phyloP scores from a whole-genome alignment of 2,113 vertebrate genomes.

The Willisornis vidua region DNA sequence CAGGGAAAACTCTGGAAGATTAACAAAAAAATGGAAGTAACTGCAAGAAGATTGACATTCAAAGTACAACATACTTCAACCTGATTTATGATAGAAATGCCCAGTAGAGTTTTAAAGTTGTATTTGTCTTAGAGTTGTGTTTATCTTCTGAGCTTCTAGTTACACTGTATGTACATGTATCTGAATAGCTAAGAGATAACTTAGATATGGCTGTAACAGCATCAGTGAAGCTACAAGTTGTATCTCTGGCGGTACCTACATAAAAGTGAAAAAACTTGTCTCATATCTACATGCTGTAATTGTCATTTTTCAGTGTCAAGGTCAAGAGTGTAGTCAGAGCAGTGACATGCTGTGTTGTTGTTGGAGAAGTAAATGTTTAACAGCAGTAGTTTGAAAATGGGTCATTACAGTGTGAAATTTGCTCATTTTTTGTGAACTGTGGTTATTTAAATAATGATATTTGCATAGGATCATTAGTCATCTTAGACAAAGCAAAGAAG shows the following conservation, averaged over 20 bases:
- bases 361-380: not conserved
- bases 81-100: not conserved
- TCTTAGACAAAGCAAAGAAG: conserved; percentile 1
- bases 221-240: not conserved
- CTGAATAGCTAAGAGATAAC: not conserved
- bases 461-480: conserved; percentile 11
- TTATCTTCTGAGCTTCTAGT: not conserved
- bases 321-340: not conserved
- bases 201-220: not conserved
- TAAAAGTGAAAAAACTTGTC: not conserved
- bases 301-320: not conserved
- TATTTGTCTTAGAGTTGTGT: not conserved
- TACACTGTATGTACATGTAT: not conserved
- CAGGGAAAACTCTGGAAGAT: not conserved
- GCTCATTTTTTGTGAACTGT: not conserved
- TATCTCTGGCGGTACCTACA: not conserved
- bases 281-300: not conserved
- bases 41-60: not conserved
- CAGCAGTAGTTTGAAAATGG: conserved; percentile 1
- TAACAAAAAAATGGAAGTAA: not conserved
- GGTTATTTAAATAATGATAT: conserved; percentile 33
- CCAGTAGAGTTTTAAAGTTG: not conserved
- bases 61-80: not conserved
- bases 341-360: not conserved
- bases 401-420: not conserved